Percentiles rank a stretch among this genome's conserved stretches.
These are phyloP conservation scores for Oscarella lobularis DNA, from an alignment of 37 sponge, comb jelly and placozoan species.

Conservation along the genomic window DNA sequence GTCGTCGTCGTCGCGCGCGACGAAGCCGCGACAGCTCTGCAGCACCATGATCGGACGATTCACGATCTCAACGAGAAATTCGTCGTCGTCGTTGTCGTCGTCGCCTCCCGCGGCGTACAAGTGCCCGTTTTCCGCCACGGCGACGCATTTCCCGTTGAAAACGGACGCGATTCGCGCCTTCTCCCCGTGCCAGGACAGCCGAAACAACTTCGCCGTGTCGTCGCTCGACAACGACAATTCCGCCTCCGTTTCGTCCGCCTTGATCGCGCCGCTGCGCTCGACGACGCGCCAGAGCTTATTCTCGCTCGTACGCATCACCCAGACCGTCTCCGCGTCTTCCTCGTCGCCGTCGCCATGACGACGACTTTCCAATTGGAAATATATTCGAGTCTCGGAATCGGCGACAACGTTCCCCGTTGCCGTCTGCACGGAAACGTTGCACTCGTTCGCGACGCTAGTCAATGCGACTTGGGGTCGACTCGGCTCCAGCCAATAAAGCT, in stretches of 20 bases:
- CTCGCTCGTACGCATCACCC: neutral
- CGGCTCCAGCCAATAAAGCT: neutral
- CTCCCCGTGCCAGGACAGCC: neutral
- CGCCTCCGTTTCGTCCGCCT: neutral
- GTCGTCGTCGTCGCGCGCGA: neutral
- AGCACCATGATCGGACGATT: neutral
- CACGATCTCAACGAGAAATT: neutral
- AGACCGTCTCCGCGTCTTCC: neutral
- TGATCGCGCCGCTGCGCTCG: neutral
- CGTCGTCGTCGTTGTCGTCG: neutral
- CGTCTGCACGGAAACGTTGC: neutral
- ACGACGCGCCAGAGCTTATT: neutral
- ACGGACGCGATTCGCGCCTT: neutral
- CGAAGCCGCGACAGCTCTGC: neutral
- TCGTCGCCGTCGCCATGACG: no score
- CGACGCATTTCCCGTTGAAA: neutral
- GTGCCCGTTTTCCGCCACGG: neutral
- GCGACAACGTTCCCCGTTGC: neutral
- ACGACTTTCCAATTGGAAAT: neutral
- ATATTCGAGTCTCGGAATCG: neutral
- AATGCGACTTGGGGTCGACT: neutral
- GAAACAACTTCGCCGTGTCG: neutral
- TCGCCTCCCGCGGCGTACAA: neutral
- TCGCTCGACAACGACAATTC: neutral
- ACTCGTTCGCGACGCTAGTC: neutral